Percentiles rank a stretch among this genome's conserved stretches.
Conservation (phyloP, 2,797 vertebrate species). For the Cynodonichthys magdalenae region DNA sequence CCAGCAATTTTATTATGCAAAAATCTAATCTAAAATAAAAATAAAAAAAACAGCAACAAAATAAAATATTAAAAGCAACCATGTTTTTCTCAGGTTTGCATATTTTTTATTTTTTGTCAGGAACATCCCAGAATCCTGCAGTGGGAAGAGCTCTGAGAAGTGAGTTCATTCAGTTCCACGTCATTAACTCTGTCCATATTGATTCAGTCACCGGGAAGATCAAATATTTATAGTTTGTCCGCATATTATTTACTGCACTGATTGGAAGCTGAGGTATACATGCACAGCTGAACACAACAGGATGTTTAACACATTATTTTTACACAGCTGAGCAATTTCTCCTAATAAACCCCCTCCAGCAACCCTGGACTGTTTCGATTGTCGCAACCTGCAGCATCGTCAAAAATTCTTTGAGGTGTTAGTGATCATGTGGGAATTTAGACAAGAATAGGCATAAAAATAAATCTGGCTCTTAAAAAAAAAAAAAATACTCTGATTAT, state of each 20-base stretch:
- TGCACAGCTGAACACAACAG: slow-evolving; percentile 7
- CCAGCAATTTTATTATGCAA: too few relatives aligned
- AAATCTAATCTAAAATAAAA: too few relatives aligned
- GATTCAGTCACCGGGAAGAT: slow-evolving; percentile 21
- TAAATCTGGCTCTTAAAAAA: not conserved
- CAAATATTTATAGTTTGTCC: slow-evolving; percentile 27
- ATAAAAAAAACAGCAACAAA: too few relatives aligned
- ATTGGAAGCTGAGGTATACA: not conserved
- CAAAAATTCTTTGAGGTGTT: not conserved
- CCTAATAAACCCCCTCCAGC: not conserved
- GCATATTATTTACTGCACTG: slow-evolving; percentile 4
- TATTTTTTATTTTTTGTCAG: not conserved
- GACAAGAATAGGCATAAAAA: not conserved
- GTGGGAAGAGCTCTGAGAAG: not conserved
- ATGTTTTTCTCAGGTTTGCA: too few relatives aligned
- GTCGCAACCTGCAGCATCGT: not conserved
- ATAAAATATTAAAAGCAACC: too few relatives aligned
- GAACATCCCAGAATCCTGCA: not conserved
- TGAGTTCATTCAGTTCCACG: slow-evolving; percentile 4
- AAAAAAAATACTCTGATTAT: not conserved
- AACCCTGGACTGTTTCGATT: slow-evolving; percentile 8
- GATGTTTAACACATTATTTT: not conserved
- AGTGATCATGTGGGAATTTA: not conserved
- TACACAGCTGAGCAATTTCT: not conserved
- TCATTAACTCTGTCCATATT: not conserved